These are phyloP conservation scores for Pocota personata DNA, from an alignment of 2,888 invertebrate species.

Conservation along the genomic window DNA sequence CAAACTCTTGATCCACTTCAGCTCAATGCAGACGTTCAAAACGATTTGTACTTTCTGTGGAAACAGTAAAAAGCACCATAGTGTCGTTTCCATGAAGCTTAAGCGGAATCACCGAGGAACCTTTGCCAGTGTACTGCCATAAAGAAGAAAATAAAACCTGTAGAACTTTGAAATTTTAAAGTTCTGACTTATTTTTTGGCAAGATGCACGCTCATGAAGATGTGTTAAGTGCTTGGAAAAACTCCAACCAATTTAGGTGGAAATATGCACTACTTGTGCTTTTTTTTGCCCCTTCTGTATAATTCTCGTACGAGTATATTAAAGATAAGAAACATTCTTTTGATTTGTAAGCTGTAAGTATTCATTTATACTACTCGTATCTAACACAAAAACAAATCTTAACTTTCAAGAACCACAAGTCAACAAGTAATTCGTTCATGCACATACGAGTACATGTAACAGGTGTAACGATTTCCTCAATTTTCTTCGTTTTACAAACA, in stretches of 20 bases:
- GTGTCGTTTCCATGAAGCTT: conserved; percentile 53
- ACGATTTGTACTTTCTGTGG: conserved; percentile 58
- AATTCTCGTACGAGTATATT: too few species aligned
- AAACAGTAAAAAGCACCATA: conserved; percentile 56
- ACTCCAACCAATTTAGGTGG: background rate
- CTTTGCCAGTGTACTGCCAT: conserved; percentile 15
- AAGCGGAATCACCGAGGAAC: conserved; percentile 21
- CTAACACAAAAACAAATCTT: too few species aligned
- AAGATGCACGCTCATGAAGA: conserved; percentile 22
- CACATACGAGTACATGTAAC: too few species aligned
- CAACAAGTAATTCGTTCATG: too few species aligned
- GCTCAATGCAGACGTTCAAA: conserved; percentile 56
- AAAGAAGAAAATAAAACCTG: conserved; percentile 28
- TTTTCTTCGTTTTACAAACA: too few species aligned
- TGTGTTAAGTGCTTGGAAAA: conserved; percentile 18
- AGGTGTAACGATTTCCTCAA: too few species aligned
- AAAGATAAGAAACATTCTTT: background rate
- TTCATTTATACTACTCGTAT: background rate
- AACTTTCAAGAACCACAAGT: too few species aligned
- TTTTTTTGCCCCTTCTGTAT: conserved; percentile 27
- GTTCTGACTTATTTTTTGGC: conserved; percentile 33
- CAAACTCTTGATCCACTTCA: conserved; percentile 70
- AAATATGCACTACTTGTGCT: conserved; percentile 12
- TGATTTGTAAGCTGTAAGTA: background rate
- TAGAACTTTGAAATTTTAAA: conserved; percentile 56